A percentile compares a stretch with the other conserved stretches of the same genome.
phyloP scores from a whole-genome alignment of 2,113 vertebrate genomes.

The Vulpes vulpes region DNA sequence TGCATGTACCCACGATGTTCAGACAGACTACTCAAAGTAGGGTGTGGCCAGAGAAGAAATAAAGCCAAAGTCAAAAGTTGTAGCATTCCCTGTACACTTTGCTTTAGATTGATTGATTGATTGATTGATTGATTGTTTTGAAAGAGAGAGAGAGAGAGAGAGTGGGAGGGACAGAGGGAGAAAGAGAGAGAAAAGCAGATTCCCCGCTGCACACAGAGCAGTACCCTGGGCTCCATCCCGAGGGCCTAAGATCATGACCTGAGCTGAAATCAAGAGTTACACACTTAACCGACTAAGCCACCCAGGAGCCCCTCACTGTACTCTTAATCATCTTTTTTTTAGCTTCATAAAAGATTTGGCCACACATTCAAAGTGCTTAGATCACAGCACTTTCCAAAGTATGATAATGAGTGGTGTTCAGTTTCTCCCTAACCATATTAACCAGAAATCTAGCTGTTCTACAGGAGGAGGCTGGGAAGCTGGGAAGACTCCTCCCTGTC shows the following conservation, averaged over 20 bases:
- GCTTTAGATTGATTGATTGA: too few species aligned
- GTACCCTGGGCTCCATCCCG: not conserved
- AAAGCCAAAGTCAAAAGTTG: not conserved
- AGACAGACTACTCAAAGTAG: not conserved
- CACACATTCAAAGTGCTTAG: not conserved
- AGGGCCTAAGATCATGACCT: not conserved
- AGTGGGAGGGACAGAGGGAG: not conserved
- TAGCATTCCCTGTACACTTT: not conserved
- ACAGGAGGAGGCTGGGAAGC: not conserved
- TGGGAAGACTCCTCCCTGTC: not conserved
- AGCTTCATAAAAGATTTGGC: conserved; percentile 1
- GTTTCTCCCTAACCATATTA: not conserved
- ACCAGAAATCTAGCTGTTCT: not conserved
- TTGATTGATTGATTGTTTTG: too few species aligned
- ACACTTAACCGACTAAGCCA: not conserved
- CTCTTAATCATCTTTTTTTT: not conserved
- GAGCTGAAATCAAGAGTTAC: not conserved
- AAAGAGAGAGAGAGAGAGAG: not conserved
- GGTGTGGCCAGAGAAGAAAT: not conserved
- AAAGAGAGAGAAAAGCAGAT: not conserved
- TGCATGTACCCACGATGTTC: accelerated
- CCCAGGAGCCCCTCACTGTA: not conserved
- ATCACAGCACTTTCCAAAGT: not conserved
- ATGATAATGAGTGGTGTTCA: not conserved
- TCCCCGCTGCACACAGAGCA: not conserved